phyloP scores from a whole-genome alignment of 2,888 invertebrate species.

The Chalcis sispes region DNA sequence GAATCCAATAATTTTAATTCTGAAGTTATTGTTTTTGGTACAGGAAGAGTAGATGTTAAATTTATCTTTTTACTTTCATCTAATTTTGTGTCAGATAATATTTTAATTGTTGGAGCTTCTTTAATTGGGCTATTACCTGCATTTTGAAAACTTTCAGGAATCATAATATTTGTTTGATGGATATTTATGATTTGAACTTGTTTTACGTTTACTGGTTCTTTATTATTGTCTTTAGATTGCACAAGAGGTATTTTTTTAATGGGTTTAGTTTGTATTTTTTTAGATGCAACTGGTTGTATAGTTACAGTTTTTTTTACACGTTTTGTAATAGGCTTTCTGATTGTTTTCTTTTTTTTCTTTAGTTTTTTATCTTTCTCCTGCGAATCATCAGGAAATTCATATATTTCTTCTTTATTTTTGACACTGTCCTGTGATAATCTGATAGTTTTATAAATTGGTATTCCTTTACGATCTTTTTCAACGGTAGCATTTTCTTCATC shows the following conservation, averaged over 20 bases:
- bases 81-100: slow-evolving; percentile 47
- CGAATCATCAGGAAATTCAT: slow-evolving; percentile 56
- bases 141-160: slow-evolving; percentile 32
- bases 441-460: slow-evolving; percentile 56
- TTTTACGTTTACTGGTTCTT: slow-evolving; percentile 12
- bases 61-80: slow-evolving; percentile 39
- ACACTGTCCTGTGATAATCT: slow-evolving; percentile 40
- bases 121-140: slow-evolving; percentile 39
- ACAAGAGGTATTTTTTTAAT: too few species aligned
- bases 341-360: slow-evolving; percentile 45
- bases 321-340: slow-evolving; percentile 39
- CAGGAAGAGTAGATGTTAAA: slow-evolving; percentile 40
- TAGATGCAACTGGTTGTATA: slow-evolving; percentile 2
- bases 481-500: not conserved
- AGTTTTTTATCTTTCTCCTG: slow-evolving; percentile 41
- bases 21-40: slow-evolving; percentile 43
- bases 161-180: not conserved
- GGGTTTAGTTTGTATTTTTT: too few species aligned
- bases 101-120: slow-evolving; percentile 51
- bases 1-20: slow-evolving; percentile 55
- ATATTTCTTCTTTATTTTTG: slow-evolving; percentile 51
- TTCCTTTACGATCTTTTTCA: slow-evolving; percentile 19
- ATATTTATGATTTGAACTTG: slow-evolving; percentile 17
- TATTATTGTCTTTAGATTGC: slow-evolving; percentile 26
- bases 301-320: slow-evolving; percentile 30